Evolutionary conservation across 2,113 vertebrate genomes (phyloP).

Genomic region (Oenanthe oenanthe): DNA sequence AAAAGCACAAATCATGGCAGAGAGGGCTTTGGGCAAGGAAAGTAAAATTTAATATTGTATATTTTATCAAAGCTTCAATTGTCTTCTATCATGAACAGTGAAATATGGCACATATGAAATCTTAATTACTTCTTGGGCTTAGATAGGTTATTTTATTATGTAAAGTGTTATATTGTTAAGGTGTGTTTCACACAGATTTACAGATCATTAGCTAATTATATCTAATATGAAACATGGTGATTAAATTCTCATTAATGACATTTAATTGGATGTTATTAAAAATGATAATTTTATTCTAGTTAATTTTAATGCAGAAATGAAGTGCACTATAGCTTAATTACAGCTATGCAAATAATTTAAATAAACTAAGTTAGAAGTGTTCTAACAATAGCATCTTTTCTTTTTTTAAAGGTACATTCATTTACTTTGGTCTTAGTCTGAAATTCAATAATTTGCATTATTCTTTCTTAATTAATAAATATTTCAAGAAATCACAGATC

Average conservation of each 20-base stretch:
- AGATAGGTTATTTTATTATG: slow-evolving; percentile 43
- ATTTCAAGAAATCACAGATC: neutral
- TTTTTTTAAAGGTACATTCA: neutral
- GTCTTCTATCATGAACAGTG: neutral
- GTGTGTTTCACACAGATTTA: slow-evolving; percentile 62
- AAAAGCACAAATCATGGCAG: neutral
- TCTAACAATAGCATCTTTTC: neutral
- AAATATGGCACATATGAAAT: slow-evolving; percentile 18
- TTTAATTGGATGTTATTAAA: slow-evolving; percentile 56
- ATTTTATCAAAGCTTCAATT: neutral
- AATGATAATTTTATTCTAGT: slow-evolving; percentile 54
- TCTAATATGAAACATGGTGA: slow-evolving; percentile 47
- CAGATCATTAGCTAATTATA: slow-evolving; percentile 70
- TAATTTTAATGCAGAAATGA: slow-evolving; percentile 52
- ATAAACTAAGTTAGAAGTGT: neutral
- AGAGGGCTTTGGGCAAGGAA: neutral
- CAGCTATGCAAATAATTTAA: slow-evolving; percentile 38
- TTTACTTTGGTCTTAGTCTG: neutral
- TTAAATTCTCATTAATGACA: slow-evolving; percentile 66
- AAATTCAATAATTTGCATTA: neutral
- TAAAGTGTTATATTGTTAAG: slow-evolving; percentile 44
- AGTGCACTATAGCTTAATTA: slow-evolving; percentile 45
- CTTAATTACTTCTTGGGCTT: slow-evolving; percentile 28
- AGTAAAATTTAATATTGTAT: neutral
- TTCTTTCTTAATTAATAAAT: neutral